Base-by-base conservation (phyloP, 2,797 vertebrate genomes). In the Pipistrellus pipistrellus region DNA sequence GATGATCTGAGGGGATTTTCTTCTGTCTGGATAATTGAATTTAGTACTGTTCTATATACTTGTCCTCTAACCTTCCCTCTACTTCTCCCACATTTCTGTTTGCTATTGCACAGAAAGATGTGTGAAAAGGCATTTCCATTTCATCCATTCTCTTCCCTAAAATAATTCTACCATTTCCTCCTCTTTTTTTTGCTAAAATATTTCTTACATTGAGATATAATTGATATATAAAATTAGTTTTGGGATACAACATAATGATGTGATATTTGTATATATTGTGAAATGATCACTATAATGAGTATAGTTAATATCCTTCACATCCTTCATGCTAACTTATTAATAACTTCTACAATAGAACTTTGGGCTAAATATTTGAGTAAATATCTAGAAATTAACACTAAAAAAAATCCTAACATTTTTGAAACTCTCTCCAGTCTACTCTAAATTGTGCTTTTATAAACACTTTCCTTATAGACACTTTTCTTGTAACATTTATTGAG, bases 1-100 rank as follows among this genome's bases (percentile, higher is more conserved):
- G 92, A 85, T 38, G 64, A 91, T 90, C 90, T 94, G 90, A 96
- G 38, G 90, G 90, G 62, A 93, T 94, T 96, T 90, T 91, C 88
- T 90, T 68, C 68, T 90, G 87, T 75, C 91, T 89, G 78, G 48
- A 85, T 92, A 94, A 96, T 95, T 94, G 81, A 88, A 71, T 95
- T 93, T 94, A 95, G 77, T 91, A 93, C 57, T 91, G 51, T 93
- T 94, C 66, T 92, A 30, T 80, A 55, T 38, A 85, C 55, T n/a
- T 89, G 66, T 68, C 87, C 57, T 71, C 53, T 88, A 81, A 82
- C n/a, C 20, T 62, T 81, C 78, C 35, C 73, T 88, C 27, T 25
- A 11, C 27, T 21, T 7, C 35, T 35, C 25, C 46, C 80, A 81
- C 55, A 4, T 64, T 91, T 66, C 82, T 64, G 17, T 76, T 94